These are phyloP conservation scores for Urocyon cinereoargenteus DNA, from an alignment of 2,797 vertebrate genomes.

Conservation along the genomic window DNA sequence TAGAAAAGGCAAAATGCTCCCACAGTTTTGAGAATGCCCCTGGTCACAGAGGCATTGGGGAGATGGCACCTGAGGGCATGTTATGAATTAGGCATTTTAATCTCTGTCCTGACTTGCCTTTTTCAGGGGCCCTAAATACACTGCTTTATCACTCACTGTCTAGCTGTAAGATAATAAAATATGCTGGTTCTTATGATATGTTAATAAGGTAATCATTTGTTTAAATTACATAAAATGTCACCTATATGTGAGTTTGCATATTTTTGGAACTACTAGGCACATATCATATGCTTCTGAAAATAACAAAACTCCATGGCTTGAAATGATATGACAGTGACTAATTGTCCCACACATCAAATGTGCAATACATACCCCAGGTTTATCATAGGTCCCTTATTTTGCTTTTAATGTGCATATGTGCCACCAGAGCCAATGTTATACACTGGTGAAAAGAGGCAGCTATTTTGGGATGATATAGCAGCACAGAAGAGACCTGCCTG, in stretches of 20 bases:
- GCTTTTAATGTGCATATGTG: background rate
- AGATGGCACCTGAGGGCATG: background rate
- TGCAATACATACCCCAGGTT: conserved; percentile 18
- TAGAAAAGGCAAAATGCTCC: background rate
- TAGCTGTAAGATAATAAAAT: conserved; percentile 67
- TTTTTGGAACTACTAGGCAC: conserved; percentile 32
- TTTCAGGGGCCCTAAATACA: conserved; percentile 23
- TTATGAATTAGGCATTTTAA: conserved; percentile 38
- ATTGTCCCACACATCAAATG: conserved; percentile 55
- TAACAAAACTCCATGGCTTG: background rate
- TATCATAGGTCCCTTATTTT: background rate
- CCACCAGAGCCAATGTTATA: background rate
- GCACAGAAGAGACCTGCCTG: background rate
- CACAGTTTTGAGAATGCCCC: background rate
- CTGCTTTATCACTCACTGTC: conserved; percentile 14
- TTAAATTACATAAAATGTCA: conserved; percentile 62
- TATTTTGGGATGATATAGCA: background rate
- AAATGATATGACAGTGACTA: conserved; percentile 10
- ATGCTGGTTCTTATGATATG: background rate
- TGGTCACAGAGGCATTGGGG: background rate
- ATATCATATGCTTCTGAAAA: conserved; percentile 63
- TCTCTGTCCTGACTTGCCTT: conserved; percentile 39
- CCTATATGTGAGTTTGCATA: conserved; percentile 40
- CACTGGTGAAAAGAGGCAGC: conserved; percentile 33
- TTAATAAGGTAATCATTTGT: background rate